A percentile compares a stretch with the other conserved stretches of the same genome.
These are phyloP conservation scores for Rhabditoides inermis DNA, from an alignment of 2,888 invertebrate genomes.

Conservation along the genomic window DNA sequence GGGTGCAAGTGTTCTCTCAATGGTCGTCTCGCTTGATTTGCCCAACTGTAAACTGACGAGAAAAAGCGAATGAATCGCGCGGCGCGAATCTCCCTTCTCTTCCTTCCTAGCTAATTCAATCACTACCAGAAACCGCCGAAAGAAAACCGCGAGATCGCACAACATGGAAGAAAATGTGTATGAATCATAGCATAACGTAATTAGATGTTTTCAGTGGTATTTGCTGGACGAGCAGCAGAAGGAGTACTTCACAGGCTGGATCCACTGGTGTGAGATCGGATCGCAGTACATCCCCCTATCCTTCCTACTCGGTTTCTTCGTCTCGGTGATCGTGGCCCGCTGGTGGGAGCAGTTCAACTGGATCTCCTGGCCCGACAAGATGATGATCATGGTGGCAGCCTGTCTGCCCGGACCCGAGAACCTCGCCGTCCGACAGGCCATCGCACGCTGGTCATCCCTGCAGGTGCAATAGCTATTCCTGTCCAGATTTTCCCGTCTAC, in stretches of 20 bases:
- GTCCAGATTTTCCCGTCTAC: neutral
- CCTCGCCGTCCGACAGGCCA: constrained; percentile 35
- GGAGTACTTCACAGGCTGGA: constrained; percentile 52
- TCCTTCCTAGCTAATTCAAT: no score
- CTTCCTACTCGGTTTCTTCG: constrained; percentile 52
- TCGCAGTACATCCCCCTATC: constrained; percentile 50
- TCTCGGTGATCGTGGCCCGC: constrained; percentile 48
- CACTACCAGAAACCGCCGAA: neutral
- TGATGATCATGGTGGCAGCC: constrained; percentile 50
- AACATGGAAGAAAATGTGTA: neutral
- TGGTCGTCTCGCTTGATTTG: no score
- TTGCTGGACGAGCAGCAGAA: constrained; percentile 48
- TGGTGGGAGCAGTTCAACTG: constrained; percentile 52
- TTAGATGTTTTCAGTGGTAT: constrained; percentile 41
- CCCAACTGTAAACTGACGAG: no score
- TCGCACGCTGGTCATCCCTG: constrained; percentile 47
- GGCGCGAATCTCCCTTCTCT: no score
- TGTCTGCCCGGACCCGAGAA: constrained; percentile 45
- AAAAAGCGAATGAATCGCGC: no score
- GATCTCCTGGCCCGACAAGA: constrained; percentile 52
- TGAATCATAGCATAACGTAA: no score
- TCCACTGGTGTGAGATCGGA: constrained; percentile 49
- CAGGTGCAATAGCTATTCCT: constrained; percentile 20
- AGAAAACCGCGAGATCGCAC: neutral
- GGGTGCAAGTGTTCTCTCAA: no score